These are phyloP conservation scores for Caprella mutica DNA, from an alignment of 2,888 invertebrate species.

Conservation along the genomic window DNA sequence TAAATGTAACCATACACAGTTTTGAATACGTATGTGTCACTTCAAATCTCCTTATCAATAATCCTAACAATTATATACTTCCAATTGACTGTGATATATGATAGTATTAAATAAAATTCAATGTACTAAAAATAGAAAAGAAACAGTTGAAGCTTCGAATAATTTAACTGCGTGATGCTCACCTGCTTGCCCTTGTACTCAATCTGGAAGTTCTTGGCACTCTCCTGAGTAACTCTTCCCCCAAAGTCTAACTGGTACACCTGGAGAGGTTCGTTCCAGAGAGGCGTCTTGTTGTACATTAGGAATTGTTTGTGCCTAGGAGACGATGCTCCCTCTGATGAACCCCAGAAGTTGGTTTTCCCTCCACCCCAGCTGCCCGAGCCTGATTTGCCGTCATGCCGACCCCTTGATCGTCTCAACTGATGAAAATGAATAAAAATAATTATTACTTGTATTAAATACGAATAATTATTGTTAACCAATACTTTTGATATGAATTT, in stretches of 20 bases:
- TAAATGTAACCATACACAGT: too few species aligned
- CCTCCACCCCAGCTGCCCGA: slow-evolving; percentile 15
- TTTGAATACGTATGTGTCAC: too few species aligned
- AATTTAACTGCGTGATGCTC: too few species aligned
- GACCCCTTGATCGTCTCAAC: slow-evolving; percentile 25
- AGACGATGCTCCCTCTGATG: slow-evolving; percentile 37
- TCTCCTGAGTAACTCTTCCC: slow-evolving; percentile 96
- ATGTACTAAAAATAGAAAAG: too few species aligned
- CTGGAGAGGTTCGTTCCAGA: slow-evolving; percentile 99
- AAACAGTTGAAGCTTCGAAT: too few species aligned
- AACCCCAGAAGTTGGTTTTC: background rate
- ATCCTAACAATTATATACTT: too few species aligned
- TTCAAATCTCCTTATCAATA: too few species aligned
- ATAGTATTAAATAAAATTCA: too few species aligned
- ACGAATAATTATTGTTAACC: background rate
- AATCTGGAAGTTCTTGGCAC: slow-evolving; percentile 98
- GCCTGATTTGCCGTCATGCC: slow-evolving; percentile 15
- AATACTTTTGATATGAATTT: too few species aligned
- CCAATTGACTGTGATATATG: too few species aligned
- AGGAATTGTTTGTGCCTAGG: slow-evolving; percentile 61
- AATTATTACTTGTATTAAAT: background rate
- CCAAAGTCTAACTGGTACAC: slow-evolving; percentile 99
- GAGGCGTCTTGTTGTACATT: slow-evolving; percentile 93
- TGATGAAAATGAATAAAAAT: background rate
- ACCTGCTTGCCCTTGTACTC: slow-evolving; percentile 94